phyloP scores from a whole-genome alignment of 2,113 vertebrate species.

The Limnothrissa miodon region DNA sequence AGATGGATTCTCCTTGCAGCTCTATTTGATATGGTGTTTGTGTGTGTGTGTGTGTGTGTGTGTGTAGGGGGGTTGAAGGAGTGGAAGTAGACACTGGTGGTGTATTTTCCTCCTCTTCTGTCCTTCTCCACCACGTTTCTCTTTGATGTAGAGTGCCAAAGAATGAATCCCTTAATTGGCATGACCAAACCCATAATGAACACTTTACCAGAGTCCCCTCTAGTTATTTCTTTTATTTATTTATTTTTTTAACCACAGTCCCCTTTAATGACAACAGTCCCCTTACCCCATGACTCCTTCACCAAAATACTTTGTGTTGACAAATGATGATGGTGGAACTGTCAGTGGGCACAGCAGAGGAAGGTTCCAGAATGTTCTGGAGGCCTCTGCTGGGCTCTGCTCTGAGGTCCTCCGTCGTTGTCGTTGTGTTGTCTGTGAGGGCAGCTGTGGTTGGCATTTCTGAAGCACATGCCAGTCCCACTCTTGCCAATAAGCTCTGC shows the following conservation, averaged over 20 bases:
- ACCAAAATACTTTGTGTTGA: not conserved
- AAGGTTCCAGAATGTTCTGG: not conserved
- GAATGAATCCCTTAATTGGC: not conserved
- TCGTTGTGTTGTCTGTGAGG: not conserved
- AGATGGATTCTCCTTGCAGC: not conserved
- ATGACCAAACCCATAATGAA: not conserved
- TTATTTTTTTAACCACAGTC: no score
- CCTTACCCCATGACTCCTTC: not conserved
- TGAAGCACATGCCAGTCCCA: constrained; percentile 27
- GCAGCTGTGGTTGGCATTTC: constrained; percentile 42
- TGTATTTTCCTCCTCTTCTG: not conserved
- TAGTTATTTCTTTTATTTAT: not conserved
- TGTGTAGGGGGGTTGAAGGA: not conserved
- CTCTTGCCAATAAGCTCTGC: constrained; percentile 28
- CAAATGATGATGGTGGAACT: not conserved
- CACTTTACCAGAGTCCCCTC: not conserved
- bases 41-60: no score
- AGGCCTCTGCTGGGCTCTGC: not conserved
- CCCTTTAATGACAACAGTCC: no score
- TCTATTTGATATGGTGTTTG: no score
- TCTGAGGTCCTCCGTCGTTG: constrained; percentile 19
- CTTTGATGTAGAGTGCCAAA: not conserved
- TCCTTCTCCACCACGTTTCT: not conserved
- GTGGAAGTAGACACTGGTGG: not conserved
- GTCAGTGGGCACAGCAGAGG: not conserved